Percentiles rank a stretch among this genome's conserved stretches.
Conservation (phyloP, 2,113 vertebrate genomes). For the Struthio camelus region DNA sequence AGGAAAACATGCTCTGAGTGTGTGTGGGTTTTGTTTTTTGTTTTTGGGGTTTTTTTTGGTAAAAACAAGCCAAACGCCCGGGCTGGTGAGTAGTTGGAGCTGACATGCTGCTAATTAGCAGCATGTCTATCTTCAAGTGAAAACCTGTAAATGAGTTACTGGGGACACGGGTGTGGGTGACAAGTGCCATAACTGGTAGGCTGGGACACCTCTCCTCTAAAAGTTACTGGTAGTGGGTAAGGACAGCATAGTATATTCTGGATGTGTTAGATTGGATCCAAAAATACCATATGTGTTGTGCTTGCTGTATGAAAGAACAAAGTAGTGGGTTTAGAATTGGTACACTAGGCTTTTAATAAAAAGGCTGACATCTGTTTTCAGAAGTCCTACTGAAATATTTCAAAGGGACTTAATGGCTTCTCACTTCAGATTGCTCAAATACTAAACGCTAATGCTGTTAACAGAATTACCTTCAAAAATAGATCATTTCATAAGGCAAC, state of each 20-base stretch:
- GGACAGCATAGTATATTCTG: neutral
- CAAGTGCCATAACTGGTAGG: neutral
- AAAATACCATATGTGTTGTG: fast-evolving
- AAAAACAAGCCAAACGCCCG: neutral
- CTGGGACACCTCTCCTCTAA: neutral
- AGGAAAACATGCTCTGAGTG: neutral
- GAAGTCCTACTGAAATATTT: no score
- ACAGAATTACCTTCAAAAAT: neutral
- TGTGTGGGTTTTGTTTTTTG: no score
- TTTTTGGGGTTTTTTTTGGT: neutral
- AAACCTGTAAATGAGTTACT: neutral
- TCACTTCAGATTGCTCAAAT: no score
- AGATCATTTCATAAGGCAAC: neutral
- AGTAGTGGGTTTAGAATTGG: neutral
- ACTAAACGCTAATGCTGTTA: neutral
- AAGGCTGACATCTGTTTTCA: no score
- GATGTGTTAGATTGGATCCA: neutral
- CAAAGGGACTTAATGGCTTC: no score
- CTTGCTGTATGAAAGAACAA: neutral
- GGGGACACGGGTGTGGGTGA: neutral
- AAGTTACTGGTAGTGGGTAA: neutral
- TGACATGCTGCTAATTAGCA: neutral
- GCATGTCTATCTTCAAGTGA: neutral
- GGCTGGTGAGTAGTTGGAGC: neutral
- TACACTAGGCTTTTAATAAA: neutral